phyloP scores from a whole-genome alignment of 1,140 invertebrate genomes.

The Apolygus lucorum region DNA sequence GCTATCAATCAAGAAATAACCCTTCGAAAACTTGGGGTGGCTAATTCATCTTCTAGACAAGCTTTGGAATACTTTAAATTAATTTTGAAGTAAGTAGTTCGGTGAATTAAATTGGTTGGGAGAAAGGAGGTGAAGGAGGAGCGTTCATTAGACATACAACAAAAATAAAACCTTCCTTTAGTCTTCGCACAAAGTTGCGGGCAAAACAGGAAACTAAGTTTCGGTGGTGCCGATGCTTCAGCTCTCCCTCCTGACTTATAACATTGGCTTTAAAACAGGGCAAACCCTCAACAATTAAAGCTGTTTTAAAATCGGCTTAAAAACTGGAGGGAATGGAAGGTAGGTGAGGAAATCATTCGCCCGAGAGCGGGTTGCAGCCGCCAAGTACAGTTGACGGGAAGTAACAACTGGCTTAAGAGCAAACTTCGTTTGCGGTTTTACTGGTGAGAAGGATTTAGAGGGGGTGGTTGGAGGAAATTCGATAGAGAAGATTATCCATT shows the following conservation, averaged over 20 bases:
- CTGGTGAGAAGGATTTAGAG: background rate
- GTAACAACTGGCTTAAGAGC: background rate
- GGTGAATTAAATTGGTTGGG: no score
- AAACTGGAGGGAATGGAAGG: background rate
- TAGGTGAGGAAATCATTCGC: background rate
- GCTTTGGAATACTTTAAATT: background rate
- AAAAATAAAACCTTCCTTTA: background rate
- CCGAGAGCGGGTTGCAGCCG: background rate
- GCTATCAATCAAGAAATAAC: background rate
- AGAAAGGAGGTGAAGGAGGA: background rate
- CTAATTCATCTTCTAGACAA: background rate
- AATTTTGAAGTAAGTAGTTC: background rate
- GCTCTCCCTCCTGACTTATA: background rate
- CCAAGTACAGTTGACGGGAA: background rate
- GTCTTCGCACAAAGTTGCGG: background rate
- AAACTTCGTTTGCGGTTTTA: background rate
- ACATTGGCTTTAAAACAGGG: background rate
- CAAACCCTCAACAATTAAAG: background rate
- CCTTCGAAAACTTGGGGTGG: background rate
- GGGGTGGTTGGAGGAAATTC: background rate
- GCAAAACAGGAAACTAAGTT: background rate
- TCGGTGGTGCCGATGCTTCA: background rate
- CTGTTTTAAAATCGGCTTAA: background rate
- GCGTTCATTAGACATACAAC: background rate
- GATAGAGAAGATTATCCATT: background rate